Evolutionary conservation across 92 coral and sea anemone species (phyloP), one percentile per base, ranked within the genome.

Genomic region (Zoanthus solanderi): DNA sequence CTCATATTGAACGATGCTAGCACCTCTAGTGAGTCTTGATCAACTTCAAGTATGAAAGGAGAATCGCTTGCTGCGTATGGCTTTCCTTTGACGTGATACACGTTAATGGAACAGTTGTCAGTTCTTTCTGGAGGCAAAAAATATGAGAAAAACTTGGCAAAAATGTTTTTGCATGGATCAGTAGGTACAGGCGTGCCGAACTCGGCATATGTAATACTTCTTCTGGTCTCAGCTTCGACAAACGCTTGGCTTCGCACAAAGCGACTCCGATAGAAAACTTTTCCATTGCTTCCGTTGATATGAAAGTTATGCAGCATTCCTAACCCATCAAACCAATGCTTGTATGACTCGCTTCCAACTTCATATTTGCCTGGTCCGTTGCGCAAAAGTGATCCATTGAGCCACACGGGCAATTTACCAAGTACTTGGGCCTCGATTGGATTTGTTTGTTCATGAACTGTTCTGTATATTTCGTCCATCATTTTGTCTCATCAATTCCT

Each of bases 271-370:
- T 97, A 97, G 6, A 89, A 92, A 29, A 97, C 99, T 87, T 93
- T 93, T 0, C 99, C 99, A 68, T 94, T 93, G 23, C 17, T 42
- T 46, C 85, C 85, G 46, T 97, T 97, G 52, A 97, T 89, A 54
- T 87, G 78, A 84, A 93, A 97, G 75, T 94, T 92, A 53, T 97
- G 99, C 8, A 97, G 91, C 95, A 97, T 90, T 1, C 95, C 97
- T 63, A 95, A 87, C 32, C 99, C 99, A 17, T 97, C 99, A 76
- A 97, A 97, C 99, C 99, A 97, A 75, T 97, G 99, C 71, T 97
- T 97, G 88, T 92, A 95, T 1, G 94, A 75, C 29, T 95, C 94
- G 74, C 88, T 90, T 0, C 98, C 99, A 67, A 97, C 91, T 85
- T 97, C 99, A 78, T 92, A 97, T 88, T 95, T 89, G n/a, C 95